phyloP scores from a whole-genome alignment of 2,797 vertebrate genomes.

The Scyliorhinus canicula region DNA sequence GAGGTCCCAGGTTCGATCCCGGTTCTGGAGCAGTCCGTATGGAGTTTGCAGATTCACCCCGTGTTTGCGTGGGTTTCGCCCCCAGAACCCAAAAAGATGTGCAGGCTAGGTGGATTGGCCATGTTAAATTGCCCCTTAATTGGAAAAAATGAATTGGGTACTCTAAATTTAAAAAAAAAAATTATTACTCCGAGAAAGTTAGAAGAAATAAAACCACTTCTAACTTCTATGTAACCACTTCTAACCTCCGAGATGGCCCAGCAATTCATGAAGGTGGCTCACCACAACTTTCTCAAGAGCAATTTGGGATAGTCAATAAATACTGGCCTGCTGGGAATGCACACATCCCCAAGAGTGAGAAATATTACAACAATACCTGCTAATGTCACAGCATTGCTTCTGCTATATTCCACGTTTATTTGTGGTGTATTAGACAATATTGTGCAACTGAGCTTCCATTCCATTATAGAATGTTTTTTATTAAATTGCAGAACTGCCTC shows the following conservation, averaged over 20 bases:
- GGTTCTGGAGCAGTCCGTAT: too few relatives aligned
- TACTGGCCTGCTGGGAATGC: neutral
- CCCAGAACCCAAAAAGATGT: too few relatives aligned
- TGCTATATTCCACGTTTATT: neutral
- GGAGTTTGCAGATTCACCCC: too few relatives aligned
- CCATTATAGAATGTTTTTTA: neutral
- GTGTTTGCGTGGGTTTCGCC: too few relatives aligned
- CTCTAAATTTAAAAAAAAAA: too few relatives aligned
- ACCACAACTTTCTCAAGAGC: neutral
- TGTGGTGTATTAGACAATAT: neutral
- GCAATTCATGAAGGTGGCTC: neutral
- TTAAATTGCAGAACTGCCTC: neutral
- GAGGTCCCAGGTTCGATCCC: too few relatives aligned
- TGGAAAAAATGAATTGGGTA: too few relatives aligned
- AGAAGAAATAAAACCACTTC: too few relatives aligned
- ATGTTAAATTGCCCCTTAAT: too few relatives aligned
- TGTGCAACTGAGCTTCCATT: neutral
- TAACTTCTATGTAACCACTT: too few relatives aligned
- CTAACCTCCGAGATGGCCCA: neutral
- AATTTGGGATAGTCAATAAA: neutral
- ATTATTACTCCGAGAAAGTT: too few relatives aligned
- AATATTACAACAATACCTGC: neutral
- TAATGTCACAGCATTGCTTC: neutral
- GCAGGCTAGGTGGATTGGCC: too few relatives aligned
- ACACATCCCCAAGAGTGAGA: neutral